phyloP scores from a whole-genome alignment of 2,113 vertebrate genomes.

The Psittacula cyanocephala region DNA sequence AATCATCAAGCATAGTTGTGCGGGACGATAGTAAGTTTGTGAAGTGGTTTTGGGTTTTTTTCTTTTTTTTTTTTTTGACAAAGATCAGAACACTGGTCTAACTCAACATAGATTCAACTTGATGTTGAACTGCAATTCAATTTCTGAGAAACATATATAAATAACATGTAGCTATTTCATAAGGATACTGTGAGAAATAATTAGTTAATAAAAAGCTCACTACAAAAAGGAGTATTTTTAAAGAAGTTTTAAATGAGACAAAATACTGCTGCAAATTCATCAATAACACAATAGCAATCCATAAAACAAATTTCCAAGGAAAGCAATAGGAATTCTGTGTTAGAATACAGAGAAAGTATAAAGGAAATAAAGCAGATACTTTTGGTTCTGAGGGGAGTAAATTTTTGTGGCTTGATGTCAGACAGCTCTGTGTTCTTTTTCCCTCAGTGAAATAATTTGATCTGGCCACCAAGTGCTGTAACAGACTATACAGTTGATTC shows the following conservation, averaged over 20 bases:
- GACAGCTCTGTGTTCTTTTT: not conserved
- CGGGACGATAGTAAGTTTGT: not conserved
- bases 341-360: not conserved
- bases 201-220: not conserved
- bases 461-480: not conserved
- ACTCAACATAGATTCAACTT: not conserved
- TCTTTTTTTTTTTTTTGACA: not conserved
- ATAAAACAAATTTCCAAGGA: not conserved
- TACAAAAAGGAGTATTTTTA: not conserved
- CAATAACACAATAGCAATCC: not conserved
- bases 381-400: fast-evolving
- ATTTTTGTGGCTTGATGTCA: not conserved
- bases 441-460: not conserved
- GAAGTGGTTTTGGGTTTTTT: not conserved
- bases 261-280: not conserved
- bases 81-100: not conserved
- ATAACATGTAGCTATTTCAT: not conserved
- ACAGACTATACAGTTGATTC: not conserved
- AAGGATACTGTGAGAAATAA: not conserved
- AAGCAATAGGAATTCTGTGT: not conserved
- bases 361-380: not conserved
- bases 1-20: not conserved
- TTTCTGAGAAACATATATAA: not conserved
- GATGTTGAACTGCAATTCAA: not conserved
- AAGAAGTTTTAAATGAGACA: not conserved